These are phyloP conservation scores for Poecilia latipinna DNA, from an alignment of 2,113 vertebrate species.

Conservation along the genomic window DNA sequence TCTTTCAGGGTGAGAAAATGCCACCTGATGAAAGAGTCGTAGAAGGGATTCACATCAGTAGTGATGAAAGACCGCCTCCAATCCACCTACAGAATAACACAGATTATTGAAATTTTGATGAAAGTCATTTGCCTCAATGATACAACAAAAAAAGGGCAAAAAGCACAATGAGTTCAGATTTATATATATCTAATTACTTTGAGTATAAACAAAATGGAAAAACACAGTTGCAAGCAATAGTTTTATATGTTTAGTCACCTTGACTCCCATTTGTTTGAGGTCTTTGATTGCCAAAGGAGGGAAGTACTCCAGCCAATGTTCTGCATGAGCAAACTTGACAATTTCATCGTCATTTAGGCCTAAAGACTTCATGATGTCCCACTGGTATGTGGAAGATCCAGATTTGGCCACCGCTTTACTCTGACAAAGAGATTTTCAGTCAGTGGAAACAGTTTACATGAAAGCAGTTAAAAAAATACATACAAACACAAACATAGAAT, in stretches of 20 bases:
- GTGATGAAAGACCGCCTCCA: slow-evolving; percentile 98
- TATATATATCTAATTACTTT: background rate
- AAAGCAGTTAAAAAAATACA: too few relatives aligned
- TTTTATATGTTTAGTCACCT: slow-evolving; percentile 79
- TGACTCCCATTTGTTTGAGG: slow-evolving; percentile 93
- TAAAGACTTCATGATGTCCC: slow-evolving; percentile 95
- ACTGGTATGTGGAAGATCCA: slow-evolving; percentile 90
- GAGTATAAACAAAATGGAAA: background rate
- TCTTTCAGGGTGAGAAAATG: slow-evolving; percentile 93
- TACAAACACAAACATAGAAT: background rate
- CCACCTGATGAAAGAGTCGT: slow-evolving; percentile 97
- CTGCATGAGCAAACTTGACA: slow-evolving; percentile 87
- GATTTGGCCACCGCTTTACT: slow-evolving; percentile 95
- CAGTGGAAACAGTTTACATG: background rate
- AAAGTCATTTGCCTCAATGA: background rate
- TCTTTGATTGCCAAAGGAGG: slow-evolving; percentile 92
- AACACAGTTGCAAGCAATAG: background rate
- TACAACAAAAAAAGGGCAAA: background rate
- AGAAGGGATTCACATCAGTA: slow-evolving; percentile 95
- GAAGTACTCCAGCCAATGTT: slow-evolving; percentile 96
- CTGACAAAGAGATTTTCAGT: slow-evolving; percentile 67
- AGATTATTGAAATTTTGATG: background rate
- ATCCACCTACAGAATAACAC: slow-evolving; percentile 84
- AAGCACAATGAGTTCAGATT: background rate
- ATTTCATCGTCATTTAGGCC: slow-evolving; percentile 92